Evolutionary conservation across 2,888 invertebrate species (phyloP).

Genomic region (Acheta domesticus): DNA sequence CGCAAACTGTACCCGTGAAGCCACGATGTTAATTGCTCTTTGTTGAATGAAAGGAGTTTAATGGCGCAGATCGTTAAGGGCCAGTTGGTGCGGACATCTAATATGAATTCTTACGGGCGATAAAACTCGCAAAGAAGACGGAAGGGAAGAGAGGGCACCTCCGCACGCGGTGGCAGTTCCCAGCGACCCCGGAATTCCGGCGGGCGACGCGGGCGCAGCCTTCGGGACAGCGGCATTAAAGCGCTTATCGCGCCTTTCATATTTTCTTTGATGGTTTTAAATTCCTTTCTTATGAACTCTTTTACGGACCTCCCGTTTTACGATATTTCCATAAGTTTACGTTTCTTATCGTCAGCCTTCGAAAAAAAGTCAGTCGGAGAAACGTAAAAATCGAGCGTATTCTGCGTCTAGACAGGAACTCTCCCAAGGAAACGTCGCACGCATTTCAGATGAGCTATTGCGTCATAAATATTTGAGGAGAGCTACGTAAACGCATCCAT

Average conservation of each 20-base stretch:
- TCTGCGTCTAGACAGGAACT: too few species aligned
- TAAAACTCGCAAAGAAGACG: neutral
- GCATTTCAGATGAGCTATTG: too few species aligned
- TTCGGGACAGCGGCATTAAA: neutral
- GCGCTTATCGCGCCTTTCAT: neutral
- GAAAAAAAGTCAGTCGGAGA: too few species aligned
- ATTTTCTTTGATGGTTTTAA: neutral
- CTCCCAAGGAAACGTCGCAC: too few species aligned
- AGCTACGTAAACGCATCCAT: too few species aligned
- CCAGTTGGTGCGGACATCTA: neutral
- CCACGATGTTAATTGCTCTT: neutral
- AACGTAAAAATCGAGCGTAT: too few species aligned
- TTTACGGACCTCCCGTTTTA: neutral
- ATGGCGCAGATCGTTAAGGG: neutral
- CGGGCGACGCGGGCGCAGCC: neutral
- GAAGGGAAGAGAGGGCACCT: neutral
- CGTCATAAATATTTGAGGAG: too few species aligned
- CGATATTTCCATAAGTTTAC: neutral
- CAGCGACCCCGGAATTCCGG: neutral
- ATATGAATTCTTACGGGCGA: conserved; percentile 18
- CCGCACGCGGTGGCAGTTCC: neutral
- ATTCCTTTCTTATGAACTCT: neutral
- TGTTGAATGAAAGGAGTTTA: neutral
- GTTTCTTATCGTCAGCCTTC: too few species aligned
- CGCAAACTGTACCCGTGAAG: neutral